Percentiles rank a stretch among this genome's conserved stretches.
Conservation (phyloP, 2,113 vertebrate genomes). For the Phrynosoma platyrhinos region DNA sequence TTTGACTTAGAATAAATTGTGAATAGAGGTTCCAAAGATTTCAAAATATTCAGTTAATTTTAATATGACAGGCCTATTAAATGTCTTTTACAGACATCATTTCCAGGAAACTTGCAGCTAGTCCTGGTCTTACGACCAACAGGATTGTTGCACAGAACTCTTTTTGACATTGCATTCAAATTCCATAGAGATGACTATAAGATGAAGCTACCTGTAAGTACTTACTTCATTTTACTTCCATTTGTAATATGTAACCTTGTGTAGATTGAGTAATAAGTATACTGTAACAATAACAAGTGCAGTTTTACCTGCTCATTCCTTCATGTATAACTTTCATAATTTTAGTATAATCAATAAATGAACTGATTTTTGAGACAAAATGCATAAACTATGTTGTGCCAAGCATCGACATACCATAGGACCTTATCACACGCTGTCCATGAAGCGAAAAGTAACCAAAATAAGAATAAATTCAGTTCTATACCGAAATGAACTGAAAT, state of each 20-base stretch:
- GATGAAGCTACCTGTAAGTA: constrained; percentile 97
- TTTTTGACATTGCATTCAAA: constrained; percentile 92
- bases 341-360: not conserved
- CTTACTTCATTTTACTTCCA: constrained; percentile 26
- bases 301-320: not conserved
- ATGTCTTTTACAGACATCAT: constrained; percentile 84
- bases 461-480: no score
- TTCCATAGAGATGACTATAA: constrained; percentile 98
- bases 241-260: not conserved
- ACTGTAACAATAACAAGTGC: not conserved
- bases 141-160: constrained; percentile 88
- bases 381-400: not conserved
- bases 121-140: constrained; percentile 94
- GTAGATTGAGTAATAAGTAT: not conserved
- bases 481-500: no score
- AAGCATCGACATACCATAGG: no score
- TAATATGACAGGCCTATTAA: constrained; percentile 42
- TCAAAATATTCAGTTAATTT: not conserved
- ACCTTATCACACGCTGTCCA: no score
- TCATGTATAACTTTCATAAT: not conserved
- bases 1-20: not conserved
- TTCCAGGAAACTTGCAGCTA: constrained; percentile 95
- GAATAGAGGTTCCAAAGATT: not conserved
- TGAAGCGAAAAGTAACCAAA: no score
- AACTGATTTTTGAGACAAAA: not conserved